Conservation (phyloP, 2,797 vertebrate species). For the Cyclura pinguis region DNA sequence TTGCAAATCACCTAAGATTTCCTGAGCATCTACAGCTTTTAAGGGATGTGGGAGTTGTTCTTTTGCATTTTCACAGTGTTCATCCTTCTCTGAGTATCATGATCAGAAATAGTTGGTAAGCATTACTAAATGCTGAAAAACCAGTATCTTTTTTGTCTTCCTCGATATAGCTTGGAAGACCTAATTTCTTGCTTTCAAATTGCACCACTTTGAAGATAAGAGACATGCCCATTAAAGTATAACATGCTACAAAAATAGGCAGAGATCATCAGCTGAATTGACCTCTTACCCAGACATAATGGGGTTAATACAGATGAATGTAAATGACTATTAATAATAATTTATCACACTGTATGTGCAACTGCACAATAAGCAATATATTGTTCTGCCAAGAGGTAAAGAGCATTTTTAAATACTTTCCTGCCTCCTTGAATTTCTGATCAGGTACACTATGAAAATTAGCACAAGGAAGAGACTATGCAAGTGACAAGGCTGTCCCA, state of each 20-base stretch:
- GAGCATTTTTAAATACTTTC: neutral
- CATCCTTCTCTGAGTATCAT: neutral
- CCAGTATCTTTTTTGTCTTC: neutral
- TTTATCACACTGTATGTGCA: neutral
- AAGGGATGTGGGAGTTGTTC: neutral
- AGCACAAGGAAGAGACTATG: neutral
- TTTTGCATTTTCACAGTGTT: neutral
- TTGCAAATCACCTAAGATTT: conserved; percentile 5
- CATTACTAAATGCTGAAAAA: neutral
- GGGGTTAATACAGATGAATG: neutral
- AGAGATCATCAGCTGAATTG: conserved; percentile 8
- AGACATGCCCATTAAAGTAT: neutral
- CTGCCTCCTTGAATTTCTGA: neutral
- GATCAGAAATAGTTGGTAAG: conserved; percentile 1
- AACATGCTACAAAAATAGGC: conserved; percentile 4
- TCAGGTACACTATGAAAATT: neutral
- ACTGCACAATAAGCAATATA: neutral
- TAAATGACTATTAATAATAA: neutral
- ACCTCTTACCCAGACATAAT: neutral
- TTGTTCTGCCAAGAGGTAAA: neutral
- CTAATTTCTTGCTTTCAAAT: conserved; percentile 4
- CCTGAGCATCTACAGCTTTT: neutral
- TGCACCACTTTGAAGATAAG: neutral
- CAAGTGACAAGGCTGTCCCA: neutral
- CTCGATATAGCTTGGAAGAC: neutral